Conservation (phyloP, 1,140 invertebrate species). For the Listronotus bonariensis region DNA sequence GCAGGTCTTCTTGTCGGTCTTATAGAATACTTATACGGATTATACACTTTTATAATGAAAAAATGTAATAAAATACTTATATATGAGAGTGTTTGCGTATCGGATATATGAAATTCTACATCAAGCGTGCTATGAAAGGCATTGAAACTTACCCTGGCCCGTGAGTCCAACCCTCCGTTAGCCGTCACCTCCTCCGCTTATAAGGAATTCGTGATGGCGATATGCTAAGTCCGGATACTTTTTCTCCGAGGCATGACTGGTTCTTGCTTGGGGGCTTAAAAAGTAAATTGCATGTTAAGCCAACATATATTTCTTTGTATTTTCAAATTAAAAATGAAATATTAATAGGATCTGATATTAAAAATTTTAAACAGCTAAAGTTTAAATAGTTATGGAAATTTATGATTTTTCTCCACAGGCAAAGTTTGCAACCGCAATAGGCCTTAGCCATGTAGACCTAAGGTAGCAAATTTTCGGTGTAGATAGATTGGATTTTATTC, state of each 20-base stretch:
- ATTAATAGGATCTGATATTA: no score
- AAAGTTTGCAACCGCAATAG: no score
- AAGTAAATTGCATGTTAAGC: neutral
- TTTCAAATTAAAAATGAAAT: neutral
- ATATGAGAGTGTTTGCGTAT: neutral
- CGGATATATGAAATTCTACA: conserved; percentile 25
- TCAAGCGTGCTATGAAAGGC: conserved; percentile 25
- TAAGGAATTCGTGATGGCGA: conserved; percentile 79
- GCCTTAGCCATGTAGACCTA: no score
- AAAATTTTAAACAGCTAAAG: no score
- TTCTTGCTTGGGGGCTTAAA: conserved; percentile 68
- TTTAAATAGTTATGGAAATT: no score
- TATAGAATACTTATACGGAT: conserved; percentile 8
- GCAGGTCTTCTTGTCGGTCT: conserved; percentile 10
- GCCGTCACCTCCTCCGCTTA: conserved; percentile 62
- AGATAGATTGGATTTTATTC: no score
- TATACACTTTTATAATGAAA: no score
- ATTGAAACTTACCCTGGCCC: conserved; percentile 61
- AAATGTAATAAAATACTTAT: no score
- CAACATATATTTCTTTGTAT: neutral
- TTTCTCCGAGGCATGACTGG: conserved; percentile 80
- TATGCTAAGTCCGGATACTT: conserved; percentile 86
- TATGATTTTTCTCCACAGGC: no score
- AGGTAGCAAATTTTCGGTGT: no score
- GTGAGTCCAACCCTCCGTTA: conserved; percentile 55